Conservation (phyloP, 1,140 invertebrate species). For the Zophobas morio region DNA sequence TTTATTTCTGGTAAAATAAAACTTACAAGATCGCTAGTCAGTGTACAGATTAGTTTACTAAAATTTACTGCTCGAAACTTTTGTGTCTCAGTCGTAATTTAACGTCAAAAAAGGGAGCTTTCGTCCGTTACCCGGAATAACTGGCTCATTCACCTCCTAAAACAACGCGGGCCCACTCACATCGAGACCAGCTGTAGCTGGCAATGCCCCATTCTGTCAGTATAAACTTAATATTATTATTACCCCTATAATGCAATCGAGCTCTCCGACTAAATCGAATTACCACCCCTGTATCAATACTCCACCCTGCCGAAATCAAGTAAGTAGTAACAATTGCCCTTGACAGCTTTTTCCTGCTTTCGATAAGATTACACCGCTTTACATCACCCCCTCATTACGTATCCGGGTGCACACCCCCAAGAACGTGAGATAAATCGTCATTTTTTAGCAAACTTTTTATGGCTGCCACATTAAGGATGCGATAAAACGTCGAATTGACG, state of each 20-base stretch:
- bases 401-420: constrained; percentile 1
- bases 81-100: too few relatives aligned
- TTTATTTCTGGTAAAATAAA: too few relatives aligned
- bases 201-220: not conserved
- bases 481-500: constrained; percentile 8
- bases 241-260: constrained; percentile 20
- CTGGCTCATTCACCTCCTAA: too few relatives aligned
- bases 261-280: constrained; percentile 30
- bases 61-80: too few relatives aligned
- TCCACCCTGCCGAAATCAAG: constrained; percentile 4
- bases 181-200: too few relatives aligned
- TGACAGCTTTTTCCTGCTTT: constrained; percentile 16
- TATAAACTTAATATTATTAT: constrained; percentile 23
- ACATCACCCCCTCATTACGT: constrained; percentile 30
- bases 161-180: too few relatives aligned
- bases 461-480: not conserved
- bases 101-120: too few relatives aligned
- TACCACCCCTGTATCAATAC: constrained; percentile 3
- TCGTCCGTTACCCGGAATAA: too few relatives aligned
- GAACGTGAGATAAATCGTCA: constrained; percentile 14
- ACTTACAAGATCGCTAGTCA: too few relatives aligned
- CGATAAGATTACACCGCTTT: constrained; percentile 9
- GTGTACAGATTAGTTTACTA: too few relatives aligned
- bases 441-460: constrained; percentile 9
- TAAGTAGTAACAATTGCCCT: constrained; percentile 21